These are phyloP conservation scores for Drosophila picticornis DNA, from an alignment of 2,888 invertebrate genomes.

Conservation along the genomic window DNA sequence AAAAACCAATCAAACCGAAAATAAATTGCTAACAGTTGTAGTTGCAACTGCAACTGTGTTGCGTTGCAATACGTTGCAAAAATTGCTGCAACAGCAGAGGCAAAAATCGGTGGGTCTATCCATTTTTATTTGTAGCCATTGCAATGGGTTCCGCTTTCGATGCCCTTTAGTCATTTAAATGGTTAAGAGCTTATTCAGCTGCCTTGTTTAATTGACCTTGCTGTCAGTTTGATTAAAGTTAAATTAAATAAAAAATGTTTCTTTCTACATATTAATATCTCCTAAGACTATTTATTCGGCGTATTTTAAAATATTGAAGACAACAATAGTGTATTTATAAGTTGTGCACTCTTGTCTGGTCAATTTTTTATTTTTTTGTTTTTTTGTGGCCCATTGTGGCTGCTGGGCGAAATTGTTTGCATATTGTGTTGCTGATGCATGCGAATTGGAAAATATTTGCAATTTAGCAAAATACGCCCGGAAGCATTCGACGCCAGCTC, in stretches of 20 bases:
- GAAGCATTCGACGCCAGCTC: constrained; percentile 59
- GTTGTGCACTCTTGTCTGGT: background rate
- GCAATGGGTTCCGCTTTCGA: constrained; percentile 12
- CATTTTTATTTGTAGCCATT: constrained; percentile 38
- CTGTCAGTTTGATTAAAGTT: background rate
- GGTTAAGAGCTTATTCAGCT: background rate
- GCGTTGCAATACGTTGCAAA: constrained; percentile 60
- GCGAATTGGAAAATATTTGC: constrained; percentile 80
- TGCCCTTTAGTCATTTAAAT: constrained; percentile 29
- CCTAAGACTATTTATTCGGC: background rate
- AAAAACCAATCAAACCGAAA: constrained; percentile 71
- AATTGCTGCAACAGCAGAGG: constrained; percentile 52
- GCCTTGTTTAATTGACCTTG: background rate
- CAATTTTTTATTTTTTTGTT: constrained; percentile 5
- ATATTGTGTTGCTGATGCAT: constrained; percentile 70
- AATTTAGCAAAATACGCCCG: constrained; percentile 80
- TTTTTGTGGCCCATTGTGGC: constrained; percentile 49
- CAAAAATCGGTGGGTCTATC: constrained; percentile 29
- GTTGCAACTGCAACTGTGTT: constrained; percentile 41
- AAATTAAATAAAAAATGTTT: background rate
- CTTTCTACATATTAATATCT: background rate
- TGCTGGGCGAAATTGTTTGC: constrained; percentile 76
- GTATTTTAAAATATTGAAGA: background rate
- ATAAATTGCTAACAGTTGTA: constrained; percentile 69
- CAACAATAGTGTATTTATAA: background rate